Evolutionary conservation across 1,140 invertebrate genomes (phyloP).

Genomic region (Drosophila grimshawi): DNA sequence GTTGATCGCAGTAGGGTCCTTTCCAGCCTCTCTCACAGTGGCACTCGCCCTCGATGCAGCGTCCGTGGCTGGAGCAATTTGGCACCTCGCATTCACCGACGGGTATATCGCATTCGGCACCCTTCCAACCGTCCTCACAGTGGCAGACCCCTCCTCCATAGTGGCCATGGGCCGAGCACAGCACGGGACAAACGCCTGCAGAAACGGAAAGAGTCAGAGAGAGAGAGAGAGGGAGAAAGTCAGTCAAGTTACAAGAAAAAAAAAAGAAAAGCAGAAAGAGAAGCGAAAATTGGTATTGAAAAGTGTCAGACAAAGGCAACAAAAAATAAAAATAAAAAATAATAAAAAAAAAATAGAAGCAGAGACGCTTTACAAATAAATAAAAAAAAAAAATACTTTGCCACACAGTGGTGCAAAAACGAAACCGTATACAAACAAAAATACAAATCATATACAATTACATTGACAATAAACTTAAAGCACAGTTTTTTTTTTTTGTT

Average conservation of each 20-base stretch:
- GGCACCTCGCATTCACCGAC: conserved; percentile 95
- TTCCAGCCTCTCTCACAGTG: conserved; percentile 96
- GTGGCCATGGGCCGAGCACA: conserved; percentile 98
- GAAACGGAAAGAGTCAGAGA: conserved; percentile 2
- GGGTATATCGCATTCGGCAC: conserved; percentile 96
- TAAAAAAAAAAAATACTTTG: conserved; percentile 43
- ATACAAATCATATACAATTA: too few relatives aligned
- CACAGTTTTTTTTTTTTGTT: not conserved
- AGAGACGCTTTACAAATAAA: conserved; percentile 23
- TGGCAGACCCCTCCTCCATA: conserved; percentile 98
- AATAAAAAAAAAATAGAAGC: conserved; percentile 14
- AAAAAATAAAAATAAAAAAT: conserved; percentile 39
- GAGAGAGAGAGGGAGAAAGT: not conserved
- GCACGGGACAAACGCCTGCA: conserved; percentile 96
- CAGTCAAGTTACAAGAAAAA: not conserved
- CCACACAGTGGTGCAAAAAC: conserved; percentile 24
- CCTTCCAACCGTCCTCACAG: conserved; percentile 98
- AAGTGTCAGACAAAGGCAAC: conserved; percentile 57
- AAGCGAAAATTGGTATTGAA: conserved; percentile 54
- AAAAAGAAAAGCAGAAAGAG: conserved; percentile 12
- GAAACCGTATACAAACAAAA: not conserved
- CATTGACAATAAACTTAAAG: too few relatives aligned
- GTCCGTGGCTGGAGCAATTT: conserved; percentile 96
- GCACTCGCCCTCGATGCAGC: conserved; percentile 95
- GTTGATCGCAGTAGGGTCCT: conserved; percentile 92